Evolutionary conservation across 2,888 invertebrate genomes (phyloP).

Genomic region (Operophtera brumata): DNA sequence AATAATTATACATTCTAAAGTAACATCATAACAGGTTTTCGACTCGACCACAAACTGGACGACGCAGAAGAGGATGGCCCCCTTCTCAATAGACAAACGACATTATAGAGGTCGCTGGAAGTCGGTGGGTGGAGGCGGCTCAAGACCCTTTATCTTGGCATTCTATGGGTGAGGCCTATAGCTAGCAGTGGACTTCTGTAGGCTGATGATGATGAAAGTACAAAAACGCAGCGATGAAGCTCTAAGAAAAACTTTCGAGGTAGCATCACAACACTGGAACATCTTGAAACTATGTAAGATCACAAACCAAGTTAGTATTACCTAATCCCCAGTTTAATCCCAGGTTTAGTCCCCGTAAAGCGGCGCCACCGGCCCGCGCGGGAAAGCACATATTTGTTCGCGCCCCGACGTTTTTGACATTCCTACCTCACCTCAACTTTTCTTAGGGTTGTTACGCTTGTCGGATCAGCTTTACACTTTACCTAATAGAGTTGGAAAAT

Average conservation of each 20-base stretch:
- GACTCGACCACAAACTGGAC: no score
- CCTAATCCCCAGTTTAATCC: constrained; percentile 26
- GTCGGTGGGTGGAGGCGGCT: no score
- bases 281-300: constrained; percentile 17
- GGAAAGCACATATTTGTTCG: constrained; percentile 78
- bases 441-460: constrained; percentile 68
- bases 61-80: no score
- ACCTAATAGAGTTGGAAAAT: constrained; percentile 36
- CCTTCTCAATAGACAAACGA: no score
- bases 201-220: no score
- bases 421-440: constrained; percentile 70
- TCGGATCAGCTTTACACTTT: constrained; percentile 37
- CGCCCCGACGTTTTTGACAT: constrained; percentile 74
- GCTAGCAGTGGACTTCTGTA: no score
- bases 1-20: no score
- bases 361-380: constrained; percentile 45
- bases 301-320: constrained; percentile 14
- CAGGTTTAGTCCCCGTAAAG: constrained; percentile 22
- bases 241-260: background rate
- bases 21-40: no score
- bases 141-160: no score
- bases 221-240: background rate
- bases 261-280: background rate
- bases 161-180: no score
- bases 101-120: no score